These are phyloP conservation scores for Drosophila virilis DNA, from an alignment of 1,140 invertebrate species.

Conservation along the genomic window DNA sequence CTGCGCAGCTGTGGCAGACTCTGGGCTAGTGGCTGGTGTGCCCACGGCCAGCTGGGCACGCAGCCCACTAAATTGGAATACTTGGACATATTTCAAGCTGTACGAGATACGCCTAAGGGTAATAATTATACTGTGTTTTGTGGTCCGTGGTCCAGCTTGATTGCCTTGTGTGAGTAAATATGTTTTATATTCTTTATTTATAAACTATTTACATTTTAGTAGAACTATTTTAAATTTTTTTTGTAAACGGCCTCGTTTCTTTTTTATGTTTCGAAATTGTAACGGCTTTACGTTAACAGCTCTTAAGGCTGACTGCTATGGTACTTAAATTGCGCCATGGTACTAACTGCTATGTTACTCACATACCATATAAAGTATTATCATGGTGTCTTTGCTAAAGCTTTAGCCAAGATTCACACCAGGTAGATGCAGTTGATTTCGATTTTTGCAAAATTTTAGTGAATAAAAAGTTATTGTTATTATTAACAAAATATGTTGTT, in stretches of 20 bases:
- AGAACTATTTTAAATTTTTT: neutral
- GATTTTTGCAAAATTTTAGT: neutral
- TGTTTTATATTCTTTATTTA: neutral
- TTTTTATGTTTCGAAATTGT: neutral
- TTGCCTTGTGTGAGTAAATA: conserved; percentile 23
- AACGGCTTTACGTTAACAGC: neutral
- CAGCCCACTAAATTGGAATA: conserved; percentile 26
- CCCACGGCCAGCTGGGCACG: conserved; percentile 89
- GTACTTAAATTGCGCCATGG: neutral
- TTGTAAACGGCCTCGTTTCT: neutral
- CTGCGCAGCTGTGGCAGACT: conserved; percentile 87
- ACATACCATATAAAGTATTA: no score
- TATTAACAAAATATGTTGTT: no score
- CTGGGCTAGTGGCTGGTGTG: conserved; percentile 90
- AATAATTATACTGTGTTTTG: conserved; percentile 49
- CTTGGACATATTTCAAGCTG: conserved; percentile 56
- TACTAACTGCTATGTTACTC: conserved; percentile 14
- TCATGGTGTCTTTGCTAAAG: conserved; percentile 10
- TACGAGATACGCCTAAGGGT: conserved; percentile 17
- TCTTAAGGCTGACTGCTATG: conserved; percentile 16
- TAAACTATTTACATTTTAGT: neutral
- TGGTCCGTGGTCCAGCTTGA: conserved; percentile 72
- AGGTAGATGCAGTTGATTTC: neutral
- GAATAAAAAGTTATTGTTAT: no score
- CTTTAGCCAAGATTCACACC: conserved; percentile 14